Evolutionary conservation across 2,113 vertebrate species (phyloP), one percentile per base, ranked within the genome.

Genomic region (Coptodon rendalli): DNA sequence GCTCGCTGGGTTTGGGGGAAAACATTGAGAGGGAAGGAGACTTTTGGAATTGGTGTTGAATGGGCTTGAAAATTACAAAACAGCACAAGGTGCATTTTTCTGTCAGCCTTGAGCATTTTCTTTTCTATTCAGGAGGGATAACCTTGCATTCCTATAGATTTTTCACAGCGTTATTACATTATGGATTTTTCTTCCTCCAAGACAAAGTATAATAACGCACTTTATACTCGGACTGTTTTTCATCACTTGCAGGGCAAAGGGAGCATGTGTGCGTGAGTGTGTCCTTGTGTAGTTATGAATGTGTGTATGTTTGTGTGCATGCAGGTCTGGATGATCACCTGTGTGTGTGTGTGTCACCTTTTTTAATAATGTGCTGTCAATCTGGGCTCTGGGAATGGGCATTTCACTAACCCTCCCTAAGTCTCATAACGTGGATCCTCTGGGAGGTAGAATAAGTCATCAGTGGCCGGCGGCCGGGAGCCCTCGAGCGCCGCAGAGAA

Each of bases 341-440:
- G 78, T 87, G 12, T 71, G 73, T 84, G 56, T 84, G 82, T 59
- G 59, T 88, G 83, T 85, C 71, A 80, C 76, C 84, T 90, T 95
- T 96, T 95, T 94, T 95, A 95, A 96, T 96, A 96, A 95, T 90
- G 93, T 89, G 90, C 95, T 96, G 96, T 96, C 96, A 96, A 94
- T 96, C 94, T 89, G 88, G 40, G 86, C 91, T 86, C 78, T 88
- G 83, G 85, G 87, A 86, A 92, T 19, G 91, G 87, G 82, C 89
- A 93, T 95, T 94, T 92, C 87, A 89, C 92, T 91, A 92, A 91
- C 86, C 91, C 93, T 90, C 83, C 88, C 86, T 85, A 85, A 93
- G 89, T 92, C 92, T 95, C 93, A 94, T 96, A 96, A 95, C 82
- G 66, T 66, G 6, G 86, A 85, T 92, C 94, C 93, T 87, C 87